These are phyloP conservation scores for Chiloscyllium punctatum DNA, from an alignment of 2,797 vertebrate genomes.

Conservation along the genomic window DNA sequence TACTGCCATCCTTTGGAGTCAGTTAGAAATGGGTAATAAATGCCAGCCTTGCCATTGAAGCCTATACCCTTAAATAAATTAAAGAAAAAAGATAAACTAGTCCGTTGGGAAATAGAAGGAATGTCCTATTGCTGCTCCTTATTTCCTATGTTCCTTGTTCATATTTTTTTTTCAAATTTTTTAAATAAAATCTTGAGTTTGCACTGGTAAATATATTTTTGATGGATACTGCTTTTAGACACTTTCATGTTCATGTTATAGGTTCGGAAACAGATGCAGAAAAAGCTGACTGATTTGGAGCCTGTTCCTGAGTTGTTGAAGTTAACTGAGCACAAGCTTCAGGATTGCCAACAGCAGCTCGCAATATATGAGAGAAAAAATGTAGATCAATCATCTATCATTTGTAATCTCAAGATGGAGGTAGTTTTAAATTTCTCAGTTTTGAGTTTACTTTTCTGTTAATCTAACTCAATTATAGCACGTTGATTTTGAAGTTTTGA, in stretches of 20 bases:
- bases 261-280: constrained; percentile 65
- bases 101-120: background rate
- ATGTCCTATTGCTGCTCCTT: too few relatives aligned
- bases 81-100: background rate
- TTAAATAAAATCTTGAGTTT: background rate
- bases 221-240: too few relatives aligned
- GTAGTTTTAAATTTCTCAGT: constrained; percentile 57
- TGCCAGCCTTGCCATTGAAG: background rate
- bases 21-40: background rate
- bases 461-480: background rate
- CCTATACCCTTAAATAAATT: background rate
- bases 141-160: too few relatives aligned
- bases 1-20: background rate
- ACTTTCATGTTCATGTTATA: constrained; percentile 39
- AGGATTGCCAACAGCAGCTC: constrained; percentile 72
- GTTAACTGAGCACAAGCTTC: constrained; percentile 65
- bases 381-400: constrained; percentile 64
- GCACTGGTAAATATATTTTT: background rate
- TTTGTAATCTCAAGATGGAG: constrained; percentile 75
- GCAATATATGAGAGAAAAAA: constrained; percentile 70
- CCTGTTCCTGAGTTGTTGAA: constrained; percentile 76
- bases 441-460: background rate
- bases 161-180: background rate
- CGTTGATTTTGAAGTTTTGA: background rate
- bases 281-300: constrained; percentile 70